phyloP scores from a whole-genome alignment of 30 jellyfish, hydroid and myxozoan species.

The Pelagia noctiluca region DNA sequence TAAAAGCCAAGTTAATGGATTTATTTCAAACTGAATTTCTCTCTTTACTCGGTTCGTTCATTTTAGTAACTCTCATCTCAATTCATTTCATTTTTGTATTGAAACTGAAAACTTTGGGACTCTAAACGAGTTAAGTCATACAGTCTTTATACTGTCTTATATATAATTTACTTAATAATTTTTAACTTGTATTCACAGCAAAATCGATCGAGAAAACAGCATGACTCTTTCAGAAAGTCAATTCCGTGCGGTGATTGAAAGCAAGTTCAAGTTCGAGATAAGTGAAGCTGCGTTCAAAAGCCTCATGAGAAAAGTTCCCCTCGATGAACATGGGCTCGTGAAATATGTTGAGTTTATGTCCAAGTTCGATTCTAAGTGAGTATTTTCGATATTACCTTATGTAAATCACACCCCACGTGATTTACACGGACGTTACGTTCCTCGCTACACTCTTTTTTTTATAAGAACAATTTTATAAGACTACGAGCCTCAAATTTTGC shows the following conservation, averaged over 20 bases:
- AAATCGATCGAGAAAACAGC: conserved; percentile 61
- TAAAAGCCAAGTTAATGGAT: conserved; percentile 67
- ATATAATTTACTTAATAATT: too few species aligned
- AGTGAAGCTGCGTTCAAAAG: conserved; percentile 48
- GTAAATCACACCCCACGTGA: too few species aligned
- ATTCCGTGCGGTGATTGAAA: conserved; percentile 80
- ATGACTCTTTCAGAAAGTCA: conserved; percentile 53
- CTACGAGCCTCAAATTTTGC: too few species aligned
- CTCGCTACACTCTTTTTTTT: too few species aligned
- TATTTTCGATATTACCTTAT: background rate
- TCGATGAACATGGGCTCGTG: conserved; percentile 73
- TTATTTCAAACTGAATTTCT: conserved; percentile 70
- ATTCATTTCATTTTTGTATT: background rate
- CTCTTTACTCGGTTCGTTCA: conserved; percentile 49
- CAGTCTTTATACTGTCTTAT: too few species aligned
- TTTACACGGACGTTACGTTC: too few species aligned
- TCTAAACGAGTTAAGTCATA: too few species aligned
- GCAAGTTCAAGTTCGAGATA: conserved; percentile 52
- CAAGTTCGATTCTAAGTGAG: conserved; percentile 69
- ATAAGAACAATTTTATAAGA: too few species aligned
- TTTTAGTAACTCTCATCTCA: conserved; percentile 49
- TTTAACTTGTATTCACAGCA: conserved; percentile 52
- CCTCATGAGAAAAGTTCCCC: conserved; percentile 69
- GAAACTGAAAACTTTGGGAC: too few species aligned
- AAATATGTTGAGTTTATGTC: conserved; percentile 73